Evolutionary conservation across 2,888 invertebrate genomes (phyloP).

Genomic region (Pilophorus perplexus): DNA sequence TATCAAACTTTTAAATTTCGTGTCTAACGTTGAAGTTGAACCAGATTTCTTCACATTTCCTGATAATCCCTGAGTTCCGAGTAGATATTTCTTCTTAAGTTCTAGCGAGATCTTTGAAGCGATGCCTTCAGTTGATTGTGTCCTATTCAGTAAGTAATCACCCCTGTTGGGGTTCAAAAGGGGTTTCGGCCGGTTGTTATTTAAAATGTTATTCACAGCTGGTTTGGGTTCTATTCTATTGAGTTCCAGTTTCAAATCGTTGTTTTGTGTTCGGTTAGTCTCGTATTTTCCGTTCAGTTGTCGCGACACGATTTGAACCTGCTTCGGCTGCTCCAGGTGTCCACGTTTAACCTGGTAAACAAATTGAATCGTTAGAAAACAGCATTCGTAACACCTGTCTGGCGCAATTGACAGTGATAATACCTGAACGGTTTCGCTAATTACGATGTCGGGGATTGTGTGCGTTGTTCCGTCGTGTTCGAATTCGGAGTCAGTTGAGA

Average conservation of each 20-base stretch:
- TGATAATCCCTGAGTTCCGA: constrained; percentile 66
- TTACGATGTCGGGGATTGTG: constrained; percentile 73
- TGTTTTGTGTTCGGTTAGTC: constrained; percentile 37
- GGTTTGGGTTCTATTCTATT: constrained; percentile 44
- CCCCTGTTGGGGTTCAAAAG: constrained; percentile 62
- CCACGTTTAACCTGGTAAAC: constrained; percentile 44
- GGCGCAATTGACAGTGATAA: no score
- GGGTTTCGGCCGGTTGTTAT: constrained; percentile 51
- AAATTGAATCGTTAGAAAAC: no score
- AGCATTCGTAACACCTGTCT: no score
- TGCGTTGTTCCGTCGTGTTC: constrained; percentile 71
- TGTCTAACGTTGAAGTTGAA: constrained; percentile 79
- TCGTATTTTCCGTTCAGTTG: constrained; percentile 46
- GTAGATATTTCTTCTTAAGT: constrained; percentile 77
- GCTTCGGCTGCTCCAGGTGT: constrained; percentile 49
- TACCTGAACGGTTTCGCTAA: constrained; percentile 70
- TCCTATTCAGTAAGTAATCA: constrained; percentile 76
- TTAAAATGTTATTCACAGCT: constrained; percentile 40
- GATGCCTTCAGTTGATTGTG: constrained; percentile 82
- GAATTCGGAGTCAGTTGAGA: constrained; percentile 89
- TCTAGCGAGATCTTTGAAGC: constrained; percentile 84
- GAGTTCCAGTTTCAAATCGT: constrained; percentile 43
- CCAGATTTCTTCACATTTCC: constrained; percentile 76
- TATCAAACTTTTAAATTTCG: constrained; percentile 78
- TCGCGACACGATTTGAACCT: constrained; percentile 48